Percentiles rank a stretch among this genome's conserved stretches.
Evolutionary conservation across 2,888 invertebrate genomes (phyloP).

Genomic region (Lamproptera curius): DNA sequence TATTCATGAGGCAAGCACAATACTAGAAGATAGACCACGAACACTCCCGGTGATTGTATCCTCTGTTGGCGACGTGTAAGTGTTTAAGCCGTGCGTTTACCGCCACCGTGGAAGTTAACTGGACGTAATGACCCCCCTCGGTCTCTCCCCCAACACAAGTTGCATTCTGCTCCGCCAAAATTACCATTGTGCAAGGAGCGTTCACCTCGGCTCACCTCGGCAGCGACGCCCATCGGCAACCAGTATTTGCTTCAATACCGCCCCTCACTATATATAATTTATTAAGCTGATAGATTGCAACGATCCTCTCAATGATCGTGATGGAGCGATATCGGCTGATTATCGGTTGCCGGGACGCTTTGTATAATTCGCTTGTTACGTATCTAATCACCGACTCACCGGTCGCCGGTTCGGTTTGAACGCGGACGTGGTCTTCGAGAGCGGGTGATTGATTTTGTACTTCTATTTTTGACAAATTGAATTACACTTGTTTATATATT

Average conservation of each 20-base stretch:
- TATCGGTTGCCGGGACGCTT: not conserved
- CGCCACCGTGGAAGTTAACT: conserved; percentile 8
- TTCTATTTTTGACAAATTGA: no score
- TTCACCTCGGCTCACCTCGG: conserved; percentile 21
- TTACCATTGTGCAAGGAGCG: conserved; percentile 15
- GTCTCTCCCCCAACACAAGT: conserved; percentile 6
- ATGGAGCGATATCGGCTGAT: not conserved
- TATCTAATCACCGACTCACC: no score
- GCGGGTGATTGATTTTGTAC: no score
- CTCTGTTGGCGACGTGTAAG: no score
- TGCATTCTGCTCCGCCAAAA: conserved; percentile 11
- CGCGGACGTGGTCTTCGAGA: not conserved
- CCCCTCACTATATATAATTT: not conserved
- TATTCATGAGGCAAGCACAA: no score
- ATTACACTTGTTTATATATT: no score
- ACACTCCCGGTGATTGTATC: no score
- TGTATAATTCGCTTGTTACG: not conserved
- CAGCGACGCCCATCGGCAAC: conserved; percentile 27
- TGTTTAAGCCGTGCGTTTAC: conserved; percentile 37
- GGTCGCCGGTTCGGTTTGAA: no score
- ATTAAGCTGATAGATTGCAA: not conserved
- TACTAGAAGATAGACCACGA: no score
- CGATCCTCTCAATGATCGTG: not conserved
- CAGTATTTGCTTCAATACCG: not conserved
- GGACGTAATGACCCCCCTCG: conserved; percentile 12